Percentiles rank a stretch among this genome's conserved stretches.
Conservation (phyloP, 2,797 vertebrate genomes). For the Lagocephalus sceleratus region DNA sequence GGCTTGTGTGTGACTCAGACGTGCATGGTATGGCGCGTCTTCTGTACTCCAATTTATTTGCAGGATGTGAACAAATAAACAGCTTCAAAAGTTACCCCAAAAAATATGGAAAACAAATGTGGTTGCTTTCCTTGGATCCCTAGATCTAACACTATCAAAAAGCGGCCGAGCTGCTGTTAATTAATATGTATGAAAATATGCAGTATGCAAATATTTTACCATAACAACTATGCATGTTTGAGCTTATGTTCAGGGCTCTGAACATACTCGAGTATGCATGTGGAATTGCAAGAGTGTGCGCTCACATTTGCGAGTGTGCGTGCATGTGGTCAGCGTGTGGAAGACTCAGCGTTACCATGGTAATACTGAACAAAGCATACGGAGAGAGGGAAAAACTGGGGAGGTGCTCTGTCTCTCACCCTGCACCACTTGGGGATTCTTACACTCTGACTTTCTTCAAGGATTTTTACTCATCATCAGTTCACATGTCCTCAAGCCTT, state of each 20-base stretch:
- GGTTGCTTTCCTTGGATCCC: too few relatives aligned
- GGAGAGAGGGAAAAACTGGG: slow-evolving; percentile 39
- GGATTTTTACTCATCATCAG: slow-evolving; percentile 44
- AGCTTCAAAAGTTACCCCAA: too few relatives aligned
- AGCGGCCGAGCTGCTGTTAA: background rate
- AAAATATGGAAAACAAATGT: too few relatives aligned
- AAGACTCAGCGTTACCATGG: slow-evolving; percentile 62
- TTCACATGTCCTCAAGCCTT: slow-evolving; percentile 39
- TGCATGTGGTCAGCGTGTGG: slow-evolving; percentile 48
- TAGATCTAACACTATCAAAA: background rate
- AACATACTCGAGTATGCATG: slow-evolving; percentile 22
- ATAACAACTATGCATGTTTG: background rate
- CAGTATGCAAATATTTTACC: too few relatives aligned
- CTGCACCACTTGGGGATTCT: slow-evolving; percentile 38
- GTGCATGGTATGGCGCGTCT: too few relatives aligned
- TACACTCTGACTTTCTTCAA: slow-evolving; percentile 45
- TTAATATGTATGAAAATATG: background rate
- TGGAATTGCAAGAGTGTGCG: slow-evolving; percentile 2
- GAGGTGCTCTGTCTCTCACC: slow-evolving; percentile 22
- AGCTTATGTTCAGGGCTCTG: slow-evolving; percentile 12
- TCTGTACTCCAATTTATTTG: too few relatives aligned
- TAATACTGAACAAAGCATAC: slow-evolving; percentile 51
- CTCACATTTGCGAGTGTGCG: slow-evolving; percentile 20
- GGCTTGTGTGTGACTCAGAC: background rate
- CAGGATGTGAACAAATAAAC: too few relatives aligned